Base-by-base conservation (phyloP, 1,140 invertebrate genomes). In the Solenopsis invicta region DNA sequence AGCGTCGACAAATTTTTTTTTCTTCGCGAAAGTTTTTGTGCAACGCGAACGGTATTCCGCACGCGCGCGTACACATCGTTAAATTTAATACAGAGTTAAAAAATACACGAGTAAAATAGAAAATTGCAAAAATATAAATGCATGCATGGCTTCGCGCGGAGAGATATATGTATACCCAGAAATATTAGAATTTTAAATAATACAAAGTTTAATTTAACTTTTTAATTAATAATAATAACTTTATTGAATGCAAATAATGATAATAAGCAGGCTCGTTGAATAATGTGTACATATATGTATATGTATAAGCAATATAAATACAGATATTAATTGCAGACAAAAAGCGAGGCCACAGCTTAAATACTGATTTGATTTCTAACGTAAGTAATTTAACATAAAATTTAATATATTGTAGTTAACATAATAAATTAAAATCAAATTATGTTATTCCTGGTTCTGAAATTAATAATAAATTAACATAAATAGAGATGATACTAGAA, bases 1-100 rank as follows among this genome's bases (percentile, higher is more conserved):
- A 84, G 54, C 52, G 52, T 56, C 78, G 67, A 61, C 67, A 61
- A 74, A 52, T 48, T 69, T 82, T 75, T 84, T 59, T 59, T 71
- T 37, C 45, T 59, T 61, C 13, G n/a, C 21, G 24, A 75, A 72
- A 84, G 41, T 84, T 48, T 72, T 48, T 61, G 13, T 45, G 4
- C 80, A 50, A 75, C 34, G 16, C 10, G 41, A 41, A 41, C 41
- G 24, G 21, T 59, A 81, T 37, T 45, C 52, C n/a, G 8, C 34
- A 4, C 21, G 66, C 66, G 66, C 41, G 66, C 34, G 64, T 62
- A 10, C 4, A 37, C 62, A 45, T 50, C 54, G 37, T 59, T 34
- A 34, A 82, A 59, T 61, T 72, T 61, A 74, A 82, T 80, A 4
- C 37, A 66, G 62, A 50, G 13, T 52, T 80, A 37, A 82, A 81